A percentile compares a stretch with the other conserved stretches of the same genome.
These are phyloP conservation scores for Syngnathus scovelli DNA, from an alignment of 2,113 vertebrate genomes.

Conservation along the genomic window DNA sequence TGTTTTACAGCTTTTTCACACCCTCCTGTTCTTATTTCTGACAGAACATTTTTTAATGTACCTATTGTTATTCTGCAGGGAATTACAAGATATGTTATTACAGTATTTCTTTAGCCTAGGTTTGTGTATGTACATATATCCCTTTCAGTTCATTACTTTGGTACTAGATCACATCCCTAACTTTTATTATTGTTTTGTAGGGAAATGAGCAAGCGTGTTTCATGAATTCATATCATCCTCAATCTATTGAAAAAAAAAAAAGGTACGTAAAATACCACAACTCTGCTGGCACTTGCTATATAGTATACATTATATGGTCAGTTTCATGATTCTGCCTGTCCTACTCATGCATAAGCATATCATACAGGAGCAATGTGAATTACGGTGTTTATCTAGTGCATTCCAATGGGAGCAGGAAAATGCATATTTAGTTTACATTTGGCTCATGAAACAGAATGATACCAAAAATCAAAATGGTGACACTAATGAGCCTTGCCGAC, in stretches of 20 bases:
- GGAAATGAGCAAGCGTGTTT: conserved; percentile 50
- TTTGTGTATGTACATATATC: neutral
- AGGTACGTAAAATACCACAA: conserved; percentile 46
- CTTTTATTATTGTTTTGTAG: conserved; percentile 32
- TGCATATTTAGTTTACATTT: conserved; percentile 39
- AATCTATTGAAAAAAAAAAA: conserved; percentile 45
- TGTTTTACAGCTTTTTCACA: neutral
- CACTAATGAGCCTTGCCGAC: conserved; percentile 54
- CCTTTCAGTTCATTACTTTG: conserved; percentile 15
- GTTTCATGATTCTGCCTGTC: conserved; percentile 50
- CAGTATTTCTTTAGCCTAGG: neutral
- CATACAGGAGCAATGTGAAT: conserved; percentile 57
- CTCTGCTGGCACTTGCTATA: conserved; percentile 52
- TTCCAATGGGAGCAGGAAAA: conserved; percentile 38
- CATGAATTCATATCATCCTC: conserved; percentile 56
- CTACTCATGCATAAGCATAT: conserved; percentile 56
- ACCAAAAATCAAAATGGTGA: conserved; percentile 55
- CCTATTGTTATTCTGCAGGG: neutral
- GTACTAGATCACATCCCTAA: conserved; percentile 33
- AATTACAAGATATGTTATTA: neutral
- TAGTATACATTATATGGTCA: conserved; percentile 53
- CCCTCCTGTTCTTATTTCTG: neutral
- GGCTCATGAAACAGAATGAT: conserved; percentile 51
- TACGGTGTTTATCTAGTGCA: conserved; percentile 44
- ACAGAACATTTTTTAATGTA: neutral